Evolutionary conservation across 2,888 invertebrate species (phyloP), one percentile per base, ranked within the genome.

Genomic region (Morpho helenor): DNA sequence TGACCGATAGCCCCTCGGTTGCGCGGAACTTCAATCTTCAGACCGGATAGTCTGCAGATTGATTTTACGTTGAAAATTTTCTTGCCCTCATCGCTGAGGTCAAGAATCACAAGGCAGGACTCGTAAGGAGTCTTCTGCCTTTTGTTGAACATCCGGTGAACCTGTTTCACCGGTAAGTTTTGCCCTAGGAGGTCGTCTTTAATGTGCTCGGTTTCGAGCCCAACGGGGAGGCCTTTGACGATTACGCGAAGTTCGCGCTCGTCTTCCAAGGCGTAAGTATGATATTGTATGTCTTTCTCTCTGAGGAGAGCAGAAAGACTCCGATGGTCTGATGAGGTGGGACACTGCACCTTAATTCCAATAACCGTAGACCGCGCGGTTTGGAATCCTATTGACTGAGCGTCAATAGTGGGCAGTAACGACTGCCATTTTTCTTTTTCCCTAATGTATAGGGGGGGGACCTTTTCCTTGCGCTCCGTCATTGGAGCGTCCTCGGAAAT

Each of bases 181-280:
- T 53, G 49, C 4, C 49, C 44, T n/a, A 44, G 8, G n/a, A 55
- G 48, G 47, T 51, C 54, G 1, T 7, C n/a, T 7, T 9, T 8
- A 1, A 58, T 45, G 0, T 8, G n/a, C 7, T 58, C 57, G 1
- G 5, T 39, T 7, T 23, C 7, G 8, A 58, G 7, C 4, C 44
- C 58, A 6, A 16, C 42, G 2, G 54, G 59, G 4, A 54, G 8
- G 1, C 56, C 49, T 7, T 16, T 23, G 3, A 56, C 46, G 8
- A 56, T 56, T 0, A 49, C 49, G 9, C 49, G 40, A 0, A 56
- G 31, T 2, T 42, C 23, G 39, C 59, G 59, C 40, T 59, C 60
- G 3, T 60, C 56, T 1, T 56, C 45, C 0, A 60, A 49, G 3
- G 56, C 60, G 16, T 56, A 56, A 0, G 52, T 52, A 8, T 52